Base-by-base conservation (phyloP, 2,888 invertebrate genomes). In the Oscheius myriophilus region DNA sequence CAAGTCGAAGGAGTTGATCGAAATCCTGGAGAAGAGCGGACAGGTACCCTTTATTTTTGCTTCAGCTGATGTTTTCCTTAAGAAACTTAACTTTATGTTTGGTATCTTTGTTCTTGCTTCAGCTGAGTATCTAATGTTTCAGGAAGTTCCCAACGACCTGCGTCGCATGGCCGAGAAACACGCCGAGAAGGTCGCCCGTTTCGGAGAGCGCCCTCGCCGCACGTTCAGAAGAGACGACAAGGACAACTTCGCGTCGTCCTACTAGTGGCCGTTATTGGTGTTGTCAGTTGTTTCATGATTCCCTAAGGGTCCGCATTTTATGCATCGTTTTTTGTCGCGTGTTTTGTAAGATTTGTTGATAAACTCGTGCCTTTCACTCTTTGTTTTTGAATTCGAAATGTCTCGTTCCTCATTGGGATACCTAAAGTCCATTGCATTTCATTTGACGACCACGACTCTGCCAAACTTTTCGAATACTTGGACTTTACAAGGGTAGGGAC, bases 1-100 rank as follows among this genome's bases (percentile, higher is more conserved):
- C 14, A 91, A 92, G 84, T 94, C 95, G 0, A 89, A 90, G 69
- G 92, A 93, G 64, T 89, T 96, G 2, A 94, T 96, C 46, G 90
- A 90, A 58, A 94, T 96, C 71, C 88, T 96, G 62, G 91, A 92
- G 84, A 94, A 96, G 88, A 94, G 94, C 1, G 89, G 91, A 75
- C 95, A 92, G 86, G 87, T 88, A 59, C 25, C 9, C 25, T 16
- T 45, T 58, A 2, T 21, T 18, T 18, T 18, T 4, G 11, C 42
- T 43, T 16, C 4, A 23, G 41, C 21, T 58, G 14, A n/a, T 42
- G n/a, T 33, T 55, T 14, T 16, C 3, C 6, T 46, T 46, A 9
- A n/a, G n/a, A n/a, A n/a, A n/a, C n/a, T n/a, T n/a, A n/a, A 43
- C 9, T 43, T 9, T 43, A 43, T 43, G 14, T 9, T 14, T 43